These are phyloP conservation scores for Ptychochromis oligacanthus DNA, from an alignment of 2,113 vertebrate genomes.

Conservation along the genomic window DNA sequence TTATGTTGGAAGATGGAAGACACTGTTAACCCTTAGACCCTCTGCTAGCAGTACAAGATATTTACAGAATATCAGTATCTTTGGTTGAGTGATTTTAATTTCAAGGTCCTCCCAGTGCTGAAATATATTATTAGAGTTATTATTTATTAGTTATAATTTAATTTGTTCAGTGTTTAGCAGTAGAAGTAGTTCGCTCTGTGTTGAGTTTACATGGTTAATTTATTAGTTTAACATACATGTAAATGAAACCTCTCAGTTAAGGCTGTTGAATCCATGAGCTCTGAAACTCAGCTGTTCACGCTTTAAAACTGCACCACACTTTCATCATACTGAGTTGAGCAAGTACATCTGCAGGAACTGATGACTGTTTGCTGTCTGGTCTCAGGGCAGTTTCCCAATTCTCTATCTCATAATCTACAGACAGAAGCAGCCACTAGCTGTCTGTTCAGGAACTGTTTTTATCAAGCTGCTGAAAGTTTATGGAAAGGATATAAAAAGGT, in stretches of 20 bases:
- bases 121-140: too few relatives aligned
- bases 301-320: background rate
- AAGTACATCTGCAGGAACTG: constrained; percentile 35
- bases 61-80: too few relatives aligned
- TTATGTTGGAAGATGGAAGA: too few relatives aligned
- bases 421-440: background rate
- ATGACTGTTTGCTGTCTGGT: constrained; percentile 43
- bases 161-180: background rate
- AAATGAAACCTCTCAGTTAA: background rate
- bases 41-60: too few relatives aligned
- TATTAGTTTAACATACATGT: background rate
- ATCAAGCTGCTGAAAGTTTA: constrained; percentile 1
- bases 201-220: background rate
- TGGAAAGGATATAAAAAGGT: background rate
- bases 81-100: too few relatives aligned
- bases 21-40: too few relatives aligned
- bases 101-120: too few relatives aligned
- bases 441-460: constrained; percentile 3
- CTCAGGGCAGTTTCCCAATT: constrained; percentile 39
- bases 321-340: constrained; percentile 42
- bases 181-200: too few relatives aligned
- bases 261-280: background rate
- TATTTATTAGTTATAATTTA: too few relatives aligned
- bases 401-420: constrained; percentile 33
- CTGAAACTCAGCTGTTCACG: background rate